phyloP scores from a whole-genome alignment of 2,888 invertebrate genomes.

The Thumatha senex region DNA sequence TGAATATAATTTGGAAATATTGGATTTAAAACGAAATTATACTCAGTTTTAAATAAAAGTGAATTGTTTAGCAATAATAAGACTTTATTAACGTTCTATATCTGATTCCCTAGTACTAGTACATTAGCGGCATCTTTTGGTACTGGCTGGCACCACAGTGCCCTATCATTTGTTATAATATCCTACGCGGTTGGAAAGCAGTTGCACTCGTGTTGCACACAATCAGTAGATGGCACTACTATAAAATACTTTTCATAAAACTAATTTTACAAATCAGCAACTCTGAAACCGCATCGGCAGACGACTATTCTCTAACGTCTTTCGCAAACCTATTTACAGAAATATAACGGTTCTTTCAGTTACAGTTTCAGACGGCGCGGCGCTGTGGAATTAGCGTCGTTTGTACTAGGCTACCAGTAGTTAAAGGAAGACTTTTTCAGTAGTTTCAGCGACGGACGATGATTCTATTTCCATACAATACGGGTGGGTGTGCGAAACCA shows the following conservation, averaged over 20 bases:
- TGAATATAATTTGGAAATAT: no score
- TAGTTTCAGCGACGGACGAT: slow-evolving; percentile 34
- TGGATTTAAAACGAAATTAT: no score
- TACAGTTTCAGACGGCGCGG: slow-evolving; percentile 56
- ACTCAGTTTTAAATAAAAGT: no score
- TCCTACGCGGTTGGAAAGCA: no score
- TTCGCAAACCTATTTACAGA: slow-evolving; percentile 10
- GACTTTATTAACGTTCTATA: no score
- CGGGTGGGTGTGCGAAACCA: slow-evolving; percentile 34
- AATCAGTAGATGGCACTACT: slow-evolving; percentile 25
- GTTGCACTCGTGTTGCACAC: background rate
- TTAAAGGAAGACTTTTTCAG: slow-evolving; percentile 55
- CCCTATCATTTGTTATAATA: background rate
- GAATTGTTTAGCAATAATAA: no score
- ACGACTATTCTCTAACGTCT: slow-evolving; percentile 25
- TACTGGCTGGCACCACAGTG: background rate
- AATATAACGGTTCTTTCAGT: slow-evolving; percentile 40
- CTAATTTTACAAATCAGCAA: background rate
- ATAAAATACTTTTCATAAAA: background rate
- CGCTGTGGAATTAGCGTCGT: slow-evolving; percentile 67
- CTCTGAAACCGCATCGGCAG: slow-evolving; percentile 4
- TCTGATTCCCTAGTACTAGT: no score
- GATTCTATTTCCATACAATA: slow-evolving; percentile 38
- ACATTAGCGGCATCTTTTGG: slow-evolving; percentile 2
- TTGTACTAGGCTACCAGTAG: slow-evolving; percentile 58